phyloP scores from a whole-genome alignment of 2,888 invertebrate species.

The Hartigia nigra region DNA sequence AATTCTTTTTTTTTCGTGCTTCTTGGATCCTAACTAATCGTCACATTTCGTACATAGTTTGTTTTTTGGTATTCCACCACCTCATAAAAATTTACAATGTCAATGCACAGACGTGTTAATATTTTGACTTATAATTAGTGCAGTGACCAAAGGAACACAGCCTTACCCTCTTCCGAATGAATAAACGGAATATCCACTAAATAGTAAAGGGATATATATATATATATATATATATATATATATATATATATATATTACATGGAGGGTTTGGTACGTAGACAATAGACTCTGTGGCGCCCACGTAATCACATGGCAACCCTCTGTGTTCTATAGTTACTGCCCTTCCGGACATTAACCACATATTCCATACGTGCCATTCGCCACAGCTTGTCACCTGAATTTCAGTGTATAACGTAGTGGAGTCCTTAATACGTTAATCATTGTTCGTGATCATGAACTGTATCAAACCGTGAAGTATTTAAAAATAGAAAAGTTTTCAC shows the following conservation, averaged over 20 bases:
- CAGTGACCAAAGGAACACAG: not conserved
- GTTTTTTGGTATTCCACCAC: not conserved
- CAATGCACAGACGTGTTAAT: not conserved
- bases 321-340: conserved; percentile 20
- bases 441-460: not conserved
- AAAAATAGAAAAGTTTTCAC: not conserved
- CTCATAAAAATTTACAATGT: not conserved
- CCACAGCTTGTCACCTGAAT: too few species aligned
- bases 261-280: not conserved
- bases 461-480: not conserved
- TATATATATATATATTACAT: not conserved
- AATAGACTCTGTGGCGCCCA: conserved; percentile 52
- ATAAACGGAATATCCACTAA: too few species aligned
- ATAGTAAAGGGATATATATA: not conserved
- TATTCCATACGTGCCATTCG: not conserved
- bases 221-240: not conserved
- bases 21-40: not conserved
- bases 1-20: not conserved
- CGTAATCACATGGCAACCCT: conserved; percentile 43
- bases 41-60: not conserved
- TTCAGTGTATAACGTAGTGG: too few species aligned
- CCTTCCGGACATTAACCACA: conserved; percentile 5
- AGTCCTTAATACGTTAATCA: not conserved
- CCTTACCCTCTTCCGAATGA: not conserved
- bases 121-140: not conserved